phyloP scores from a whole-genome alignment of 2,797 vertebrate species.

The Pantherophis vulpinus region DNA sequence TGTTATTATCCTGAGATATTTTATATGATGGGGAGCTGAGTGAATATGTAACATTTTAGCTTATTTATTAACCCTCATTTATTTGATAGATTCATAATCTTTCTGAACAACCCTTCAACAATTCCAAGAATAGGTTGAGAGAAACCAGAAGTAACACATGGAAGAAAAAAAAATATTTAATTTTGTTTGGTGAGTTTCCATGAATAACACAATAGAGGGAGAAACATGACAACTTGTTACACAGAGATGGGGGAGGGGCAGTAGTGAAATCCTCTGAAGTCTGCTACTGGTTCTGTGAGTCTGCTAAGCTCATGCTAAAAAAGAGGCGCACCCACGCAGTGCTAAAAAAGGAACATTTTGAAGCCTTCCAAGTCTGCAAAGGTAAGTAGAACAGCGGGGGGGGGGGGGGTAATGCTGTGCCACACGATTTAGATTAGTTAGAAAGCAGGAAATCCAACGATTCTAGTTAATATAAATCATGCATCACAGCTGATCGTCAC shows the following conservation, averaged over 20 bases:
- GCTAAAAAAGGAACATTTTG: too few relatives aligned
- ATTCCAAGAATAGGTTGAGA: neutral
- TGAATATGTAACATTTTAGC: neutral
- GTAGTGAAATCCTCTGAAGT: too few relatives aligned
- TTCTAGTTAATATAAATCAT: too few relatives aligned
- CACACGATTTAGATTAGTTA: too few relatives aligned
- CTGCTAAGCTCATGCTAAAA: too few relatives aligned
- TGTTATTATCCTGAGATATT: neutral
- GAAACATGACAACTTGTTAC: neutral
- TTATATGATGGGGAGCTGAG: neutral
- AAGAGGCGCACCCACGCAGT: too few relatives aligned
- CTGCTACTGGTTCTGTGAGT: too few relatives aligned
- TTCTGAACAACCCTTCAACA: neutral
- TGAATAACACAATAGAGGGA: neutral
- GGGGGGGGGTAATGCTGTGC: too few relatives aligned
- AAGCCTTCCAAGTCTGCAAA: too few relatives aligned
- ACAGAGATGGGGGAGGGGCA: neutral
- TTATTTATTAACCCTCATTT: neutral
- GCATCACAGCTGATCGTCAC: too few relatives aligned
- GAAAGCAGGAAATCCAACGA: too few relatives aligned
- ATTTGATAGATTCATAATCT: neutral
- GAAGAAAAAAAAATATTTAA: neutral
- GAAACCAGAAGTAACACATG: neutral
- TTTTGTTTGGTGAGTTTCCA: neutral
- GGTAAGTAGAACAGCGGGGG: too few relatives aligned